Evolutionary conservation across 2,113 vertebrate species (phyloP).

Genomic region (Macheiramphus alcinus): DNA sequence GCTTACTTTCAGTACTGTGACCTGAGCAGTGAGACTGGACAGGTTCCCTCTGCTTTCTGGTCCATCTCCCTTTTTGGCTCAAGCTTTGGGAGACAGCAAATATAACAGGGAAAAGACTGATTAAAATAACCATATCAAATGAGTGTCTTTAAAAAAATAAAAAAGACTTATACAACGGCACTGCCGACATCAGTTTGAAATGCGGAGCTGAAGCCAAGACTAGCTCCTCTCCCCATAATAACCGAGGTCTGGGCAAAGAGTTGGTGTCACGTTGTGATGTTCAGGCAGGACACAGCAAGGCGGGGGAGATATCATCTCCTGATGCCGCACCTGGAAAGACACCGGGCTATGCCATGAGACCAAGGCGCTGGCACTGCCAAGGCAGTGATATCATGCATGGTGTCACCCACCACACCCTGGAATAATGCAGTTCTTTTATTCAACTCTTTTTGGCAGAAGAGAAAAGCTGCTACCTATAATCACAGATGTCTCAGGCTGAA

Average conservation of each 20-base stretch:
- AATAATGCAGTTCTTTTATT: neutral
- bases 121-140: neutral
- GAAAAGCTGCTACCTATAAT: neutral
- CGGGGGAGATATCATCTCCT: neutral
- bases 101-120: neutral
- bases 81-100: neutral
- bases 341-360: neutral
- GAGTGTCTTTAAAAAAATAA: neutral
- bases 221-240: neutral
- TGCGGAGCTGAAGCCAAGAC: neutral
- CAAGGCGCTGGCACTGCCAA: neutral
- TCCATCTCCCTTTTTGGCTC: neutral
- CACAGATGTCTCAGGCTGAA: neutral
- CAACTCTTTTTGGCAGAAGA: neutral
- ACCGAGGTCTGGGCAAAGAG: neutral
- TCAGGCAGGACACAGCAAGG: neutral
- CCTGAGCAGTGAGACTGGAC: neutral
- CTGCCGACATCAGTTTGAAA: neutral
- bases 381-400: neutral
- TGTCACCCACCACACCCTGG: constrained; percentile 40
- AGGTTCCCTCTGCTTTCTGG: neutral
- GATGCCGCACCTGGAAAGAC: constrained; percentile 5
- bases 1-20: neutral
- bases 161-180: neutral
- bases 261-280: neutral